Percentiles rank a stretch among this genome's conserved stretches.
phyloP scores from a whole-genome alignment of 1,140 invertebrate species.

The Eumaeus atala region DNA sequence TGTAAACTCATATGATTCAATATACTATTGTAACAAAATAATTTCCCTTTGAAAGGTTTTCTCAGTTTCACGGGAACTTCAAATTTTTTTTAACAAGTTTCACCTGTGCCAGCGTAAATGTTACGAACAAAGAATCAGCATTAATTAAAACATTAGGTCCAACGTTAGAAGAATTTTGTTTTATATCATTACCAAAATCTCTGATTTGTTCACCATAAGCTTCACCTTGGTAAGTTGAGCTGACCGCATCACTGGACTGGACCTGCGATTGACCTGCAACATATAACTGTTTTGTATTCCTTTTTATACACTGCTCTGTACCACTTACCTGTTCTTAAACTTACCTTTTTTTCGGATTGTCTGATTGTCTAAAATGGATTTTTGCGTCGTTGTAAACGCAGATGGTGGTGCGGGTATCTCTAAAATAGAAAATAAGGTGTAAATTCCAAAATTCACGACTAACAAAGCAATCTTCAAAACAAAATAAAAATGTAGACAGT shows the following conservation, averaged over 20 bases:
- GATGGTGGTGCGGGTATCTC: slow-evolving; percentile 67
- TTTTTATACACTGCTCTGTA: background rate
- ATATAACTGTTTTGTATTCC: slow-evolving; percentile 18
- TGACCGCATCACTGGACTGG: slow-evolving; percentile 52
- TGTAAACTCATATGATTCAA: too few relatives aligned
- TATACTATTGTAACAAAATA: too few relatives aligned
- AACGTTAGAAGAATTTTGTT: slow-evolving; percentile 6
- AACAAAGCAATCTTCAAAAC: too few relatives aligned
- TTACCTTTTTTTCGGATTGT: slow-evolving; percentile 61
- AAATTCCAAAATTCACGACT: too few relatives aligned
- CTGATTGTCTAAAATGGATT: slow-evolving; percentile 59
- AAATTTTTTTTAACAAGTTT: too few relatives aligned
- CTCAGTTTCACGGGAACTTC: too few relatives aligned
- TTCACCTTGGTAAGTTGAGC: slow-evolving; percentile 65
- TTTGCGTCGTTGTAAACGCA: slow-evolving; percentile 57
- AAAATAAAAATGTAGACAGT: too few relatives aligned
- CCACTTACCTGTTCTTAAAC: background rate
- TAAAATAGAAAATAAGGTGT: slow-evolving; percentile 27
- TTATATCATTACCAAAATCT: slow-evolving; percentile 48
- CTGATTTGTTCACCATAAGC: slow-evolving; percentile 59
- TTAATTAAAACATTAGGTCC: too few relatives aligned
- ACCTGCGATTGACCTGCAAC: slow-evolving; percentile 49
- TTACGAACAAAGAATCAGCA: too few relatives aligned
- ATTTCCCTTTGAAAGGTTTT: too few relatives aligned
- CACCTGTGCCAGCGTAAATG: too few relatives aligned